Evolutionary conservation across 2,888 invertebrate genomes (phyloP).

Genomic region (Adelognathus sp.): DNA sequence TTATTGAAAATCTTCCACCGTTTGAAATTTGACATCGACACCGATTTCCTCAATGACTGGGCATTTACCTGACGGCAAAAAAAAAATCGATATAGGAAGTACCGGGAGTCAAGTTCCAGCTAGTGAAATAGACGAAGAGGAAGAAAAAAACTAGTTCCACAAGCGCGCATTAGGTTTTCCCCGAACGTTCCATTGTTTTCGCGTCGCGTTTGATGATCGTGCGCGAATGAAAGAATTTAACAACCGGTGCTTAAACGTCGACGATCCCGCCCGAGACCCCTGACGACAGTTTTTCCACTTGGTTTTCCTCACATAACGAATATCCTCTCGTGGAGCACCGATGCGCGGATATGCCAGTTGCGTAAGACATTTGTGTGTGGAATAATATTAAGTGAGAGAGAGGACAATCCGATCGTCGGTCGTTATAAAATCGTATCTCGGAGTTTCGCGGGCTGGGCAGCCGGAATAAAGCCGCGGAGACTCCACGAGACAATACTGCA

Average conservation of each 20-base stretch:
- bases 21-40: not conserved
- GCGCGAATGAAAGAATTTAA: constrained; percentile 64
- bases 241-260: constrained; percentile 58
- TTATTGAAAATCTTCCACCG: no score
- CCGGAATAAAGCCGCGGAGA: constrained; percentile 13
- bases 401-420: not conserved
- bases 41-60: not conserved
- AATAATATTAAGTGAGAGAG: not conserved
- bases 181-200: constrained; percentile 67
- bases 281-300: not conserved
- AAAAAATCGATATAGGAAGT: constrained; percentile 10
- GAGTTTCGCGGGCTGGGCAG: constrained; percentile 13
- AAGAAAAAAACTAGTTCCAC: constrained; percentile 41
- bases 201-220: constrained; percentile 63
- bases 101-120: not conserved
- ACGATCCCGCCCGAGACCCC: constrained; percentile 22
- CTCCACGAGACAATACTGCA: not conserved
- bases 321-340: not conserved
- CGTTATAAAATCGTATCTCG: not conserved
- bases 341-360: not conserved
- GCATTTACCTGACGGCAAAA: no score
- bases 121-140: no score
- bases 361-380: not conserved
- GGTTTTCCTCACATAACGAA: not conserved
- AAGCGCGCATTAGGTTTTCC: constrained; percentile 58